Percentiles rank a stretch among this genome's conserved stretches.
phyloP scores from a whole-genome alignment of 2,797 vertebrate genomes.

The Phataginus tetradactyla region DNA sequence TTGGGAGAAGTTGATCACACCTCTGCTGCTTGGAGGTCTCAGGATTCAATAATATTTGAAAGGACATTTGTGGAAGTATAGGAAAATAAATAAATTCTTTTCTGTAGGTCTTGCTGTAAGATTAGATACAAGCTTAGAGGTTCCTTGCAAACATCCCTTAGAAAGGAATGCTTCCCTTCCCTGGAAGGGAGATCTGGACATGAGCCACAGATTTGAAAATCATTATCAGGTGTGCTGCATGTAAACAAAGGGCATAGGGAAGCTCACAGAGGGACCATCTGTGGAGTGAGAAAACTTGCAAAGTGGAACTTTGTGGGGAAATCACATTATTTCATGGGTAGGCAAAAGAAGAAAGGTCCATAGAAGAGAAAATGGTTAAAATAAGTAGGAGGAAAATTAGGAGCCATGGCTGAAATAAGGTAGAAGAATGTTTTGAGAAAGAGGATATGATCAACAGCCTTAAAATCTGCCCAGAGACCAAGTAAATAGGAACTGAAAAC shows the following conservation, averaged over 20 bases:
- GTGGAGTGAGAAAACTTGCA: not conserved
- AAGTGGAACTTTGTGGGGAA: not conserved
- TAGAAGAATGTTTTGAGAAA: constrained; percentile 14
- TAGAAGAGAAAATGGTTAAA: not conserved
- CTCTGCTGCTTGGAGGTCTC: not conserved
- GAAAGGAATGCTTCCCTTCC: not conserved
- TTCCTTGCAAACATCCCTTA: not conserved
- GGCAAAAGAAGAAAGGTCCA: not conserved
- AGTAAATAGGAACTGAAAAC: not conserved
- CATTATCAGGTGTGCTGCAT: not conserved
- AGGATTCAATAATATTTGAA: not conserved
- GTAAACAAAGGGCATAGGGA: not conserved
- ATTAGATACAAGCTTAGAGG: not conserved
- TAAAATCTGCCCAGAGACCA: not conserved
- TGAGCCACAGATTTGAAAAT: not conserved
- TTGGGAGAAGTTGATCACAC: not conserved
- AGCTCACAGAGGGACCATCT: not conserved
- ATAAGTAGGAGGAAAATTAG: not conserved
- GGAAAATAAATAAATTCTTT: not conserved
- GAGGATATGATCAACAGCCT: not conserved
- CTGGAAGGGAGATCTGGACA: not conserved
- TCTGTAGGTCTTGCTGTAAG: not conserved
- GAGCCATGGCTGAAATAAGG: not conserved
- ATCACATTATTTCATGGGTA: not conserved
- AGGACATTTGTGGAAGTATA: not conserved